Evolutionary conservation across 2,113 vertebrate genomes (phyloP), one percentile per base, ranked within the genome.

Genomic region (Neolamprologus sp.): DNA sequence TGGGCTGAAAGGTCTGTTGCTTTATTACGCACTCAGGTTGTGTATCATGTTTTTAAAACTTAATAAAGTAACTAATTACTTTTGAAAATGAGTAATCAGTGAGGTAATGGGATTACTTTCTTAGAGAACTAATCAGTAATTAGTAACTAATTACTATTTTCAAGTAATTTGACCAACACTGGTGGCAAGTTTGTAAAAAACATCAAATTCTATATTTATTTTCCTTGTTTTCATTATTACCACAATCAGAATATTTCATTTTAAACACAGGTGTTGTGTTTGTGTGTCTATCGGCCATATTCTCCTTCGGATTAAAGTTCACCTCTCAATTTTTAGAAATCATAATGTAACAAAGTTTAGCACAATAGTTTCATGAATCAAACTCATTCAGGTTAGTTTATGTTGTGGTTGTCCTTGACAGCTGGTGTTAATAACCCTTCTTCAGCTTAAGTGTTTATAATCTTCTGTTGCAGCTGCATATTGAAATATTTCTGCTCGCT

Each of bases 61-160:
- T 10, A 10, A 60, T 30, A 33, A 60, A 60, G 14, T 17, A 60
- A 60, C 57, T 60, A 60, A 60, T 6, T 60, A 17, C 57, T 60
- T 30, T 60, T 30, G 26, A 60, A 60, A 60, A 60, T 3, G 16
- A 7, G 57, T 33, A 60, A 33, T 33, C 28, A 1, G 28, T 4
- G 1, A 60, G 1, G 58, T 60, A 60, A 60, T 30, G 26, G 3
- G 28, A 60, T 60, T 19, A 2, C 0, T 63, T 3, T 33, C 58
- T 33, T 4, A 1, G 58, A 33, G 58, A 33, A 11, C 16, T 60
- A 60, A 33, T 33, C 57, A 60, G 16, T 11, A 33, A 33, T 33
- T 7, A 33, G 58, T 33, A 33, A 63, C 58, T 19, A 63, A 63
- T 11, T 63, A 33, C 2, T 33, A 19, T 63, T 19, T 33, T 63